These are phyloP conservation scores for Styela plicata DNA, from an alignment of 23 tunicate genomes.

Conservation along the genomic window DNA sequence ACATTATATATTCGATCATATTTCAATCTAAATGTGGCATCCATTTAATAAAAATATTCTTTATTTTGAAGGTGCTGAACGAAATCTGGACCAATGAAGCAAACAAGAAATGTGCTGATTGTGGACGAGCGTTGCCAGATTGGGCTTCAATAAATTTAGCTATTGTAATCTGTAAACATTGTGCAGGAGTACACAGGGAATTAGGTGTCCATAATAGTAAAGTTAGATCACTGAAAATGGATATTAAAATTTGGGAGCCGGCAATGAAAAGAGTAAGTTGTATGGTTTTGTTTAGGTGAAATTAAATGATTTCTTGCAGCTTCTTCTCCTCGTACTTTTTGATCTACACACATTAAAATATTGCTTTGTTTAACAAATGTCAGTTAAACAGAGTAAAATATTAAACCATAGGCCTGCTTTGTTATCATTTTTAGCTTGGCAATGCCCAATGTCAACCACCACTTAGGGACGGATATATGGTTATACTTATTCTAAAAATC, in stretches of 20 bases:
- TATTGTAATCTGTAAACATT: constrained; percentile 83
- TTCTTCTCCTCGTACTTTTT: not conserved
- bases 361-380: not conserved
- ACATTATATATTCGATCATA: too few relatives aligned
- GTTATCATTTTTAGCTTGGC: too few relatives aligned
- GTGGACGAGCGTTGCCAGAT: constrained; percentile 74
- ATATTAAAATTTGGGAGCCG: constrained; percentile 68
- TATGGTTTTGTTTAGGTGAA: constrained; percentile 1
- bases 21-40: too few relatives aligned
- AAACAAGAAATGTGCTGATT: constrained; percentile 73
- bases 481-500: too few relatives aligned
- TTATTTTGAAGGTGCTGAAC: constrained; percentile 71
- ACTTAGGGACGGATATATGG: too few relatives aligned
- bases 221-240: constrained; percentile 86
- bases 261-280: constrained; percentile 57
- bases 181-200: constrained; percentile 87
- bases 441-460: too few relatives aligned
- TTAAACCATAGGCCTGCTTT: too few relatives aligned
- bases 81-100: constrained; percentile 51
- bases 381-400: too few relatives aligned
- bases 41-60: too few relatives aligned
- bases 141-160: constrained; percentile 90
- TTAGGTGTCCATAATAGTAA: constrained; percentile 89
- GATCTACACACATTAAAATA: not conserved
- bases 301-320: too few relatives aligned